Conservation (phyloP, 1,140 invertebrate genomes). For the Drosophila baimaii region DNA sequence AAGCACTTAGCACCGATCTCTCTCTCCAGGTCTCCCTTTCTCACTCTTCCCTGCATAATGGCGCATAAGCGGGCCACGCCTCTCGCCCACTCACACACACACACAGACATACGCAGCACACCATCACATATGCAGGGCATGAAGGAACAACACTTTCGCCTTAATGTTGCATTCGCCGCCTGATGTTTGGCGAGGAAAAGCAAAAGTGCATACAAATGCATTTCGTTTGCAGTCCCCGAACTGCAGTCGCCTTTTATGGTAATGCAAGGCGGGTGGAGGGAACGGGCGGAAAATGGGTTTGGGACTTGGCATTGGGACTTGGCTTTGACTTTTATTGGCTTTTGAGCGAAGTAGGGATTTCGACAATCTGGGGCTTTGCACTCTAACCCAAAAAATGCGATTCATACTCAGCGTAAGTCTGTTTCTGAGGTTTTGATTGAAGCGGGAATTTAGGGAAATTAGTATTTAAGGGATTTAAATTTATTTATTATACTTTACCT, state of each 20-base stretch:
- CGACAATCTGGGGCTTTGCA: conserved; percentile 15
- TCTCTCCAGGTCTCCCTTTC: neutral
- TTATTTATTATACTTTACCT: neutral
- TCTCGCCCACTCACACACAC: conserved; percentile 2
- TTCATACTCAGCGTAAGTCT: neutral
- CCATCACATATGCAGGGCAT: conserved; percentile 1
- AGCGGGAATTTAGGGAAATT: neutral
- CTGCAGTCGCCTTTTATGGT: conserved; percentile 57
- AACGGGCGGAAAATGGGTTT: conserved; percentile 24
- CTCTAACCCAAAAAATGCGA: conserved; percentile 4
- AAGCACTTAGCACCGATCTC: conserved; percentile 64
- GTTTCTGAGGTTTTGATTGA: neutral
- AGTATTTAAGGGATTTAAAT: neutral
- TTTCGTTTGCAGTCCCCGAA: conserved; percentile 66
- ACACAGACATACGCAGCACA: conserved; percentile 2
- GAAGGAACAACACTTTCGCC: conserved; percentile 55
- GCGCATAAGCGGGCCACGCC: conserved; percentile 27
- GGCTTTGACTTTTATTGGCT: conserved; percentile 55
- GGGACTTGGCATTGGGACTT: conserved; percentile 28
- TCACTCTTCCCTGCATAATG: conserved; percentile 47
- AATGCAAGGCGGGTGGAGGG: conserved; percentile 31
- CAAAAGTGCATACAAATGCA: conserved; percentile 73
- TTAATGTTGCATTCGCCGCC: conserved; percentile 61
- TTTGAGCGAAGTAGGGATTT: conserved; percentile 9
- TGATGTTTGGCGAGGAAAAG: conserved; percentile 52